Conservation (phyloP, 2,888 invertebrate species). For the Gibbula magus region DNA sequence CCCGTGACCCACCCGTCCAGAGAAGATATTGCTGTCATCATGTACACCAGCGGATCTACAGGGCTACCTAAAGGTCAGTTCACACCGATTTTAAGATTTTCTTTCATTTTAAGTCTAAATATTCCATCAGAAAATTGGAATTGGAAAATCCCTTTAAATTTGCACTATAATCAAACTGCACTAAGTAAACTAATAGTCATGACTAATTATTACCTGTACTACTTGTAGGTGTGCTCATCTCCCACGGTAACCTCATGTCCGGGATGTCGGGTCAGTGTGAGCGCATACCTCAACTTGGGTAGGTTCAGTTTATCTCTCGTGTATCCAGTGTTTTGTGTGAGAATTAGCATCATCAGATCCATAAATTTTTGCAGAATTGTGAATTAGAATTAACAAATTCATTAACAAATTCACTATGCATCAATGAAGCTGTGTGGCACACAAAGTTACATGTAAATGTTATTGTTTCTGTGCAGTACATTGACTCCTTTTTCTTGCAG, state of each 20-base stretch:
- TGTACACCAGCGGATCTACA: constrained; percentile 99
- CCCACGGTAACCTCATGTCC: constrained; percentile 76
- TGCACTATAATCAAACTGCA: too few species aligned
- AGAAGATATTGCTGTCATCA: constrained; percentile 93
- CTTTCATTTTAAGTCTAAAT: too few species aligned
- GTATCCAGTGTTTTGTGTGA: background rate
- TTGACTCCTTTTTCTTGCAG: constrained; percentile 16
- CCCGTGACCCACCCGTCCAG: constrained; percentile 76
- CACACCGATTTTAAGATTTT: background rate
- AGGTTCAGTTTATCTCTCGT: constrained; percentile 31
- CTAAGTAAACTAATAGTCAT: too few species aligned
- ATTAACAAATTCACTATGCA: background rate
- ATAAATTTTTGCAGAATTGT: too few species aligned
- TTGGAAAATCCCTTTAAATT: too few species aligned
- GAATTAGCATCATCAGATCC: too few species aligned
- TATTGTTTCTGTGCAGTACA: background rate
- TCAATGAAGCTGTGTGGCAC: background rate
- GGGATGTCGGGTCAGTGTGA: constrained; percentile 75
- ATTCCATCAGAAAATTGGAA: too few species aligned
- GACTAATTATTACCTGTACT: background rate
- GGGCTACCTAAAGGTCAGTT: constrained; percentile 91
- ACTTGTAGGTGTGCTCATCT: constrained; percentile 75
- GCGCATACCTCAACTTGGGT: constrained; percentile 73
- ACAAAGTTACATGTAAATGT: background rate
- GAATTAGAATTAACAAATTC: too few species aligned